Evolutionary conservation across 2,888 invertebrate genomes (phyloP).

Genomic region (Hedya salicella): DNA sequence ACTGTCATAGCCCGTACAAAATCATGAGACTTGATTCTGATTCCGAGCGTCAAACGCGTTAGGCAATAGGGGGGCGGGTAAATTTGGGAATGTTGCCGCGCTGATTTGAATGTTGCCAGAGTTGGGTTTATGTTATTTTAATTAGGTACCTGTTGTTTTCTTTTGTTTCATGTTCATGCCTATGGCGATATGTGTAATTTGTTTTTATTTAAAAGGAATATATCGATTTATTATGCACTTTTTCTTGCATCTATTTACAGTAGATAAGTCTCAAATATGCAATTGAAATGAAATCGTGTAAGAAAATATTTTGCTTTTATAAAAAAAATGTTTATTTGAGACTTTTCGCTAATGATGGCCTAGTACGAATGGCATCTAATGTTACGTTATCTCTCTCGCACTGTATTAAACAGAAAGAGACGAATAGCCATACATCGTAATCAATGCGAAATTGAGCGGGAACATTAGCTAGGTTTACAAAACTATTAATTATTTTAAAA

Average conservation of each 20-base stretch:
- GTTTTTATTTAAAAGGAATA: slow-evolving; percentile 31
- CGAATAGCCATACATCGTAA: background rate
- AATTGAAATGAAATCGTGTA: too few relatives aligned
- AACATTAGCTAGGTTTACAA: too few relatives aligned
- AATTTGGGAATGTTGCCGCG: slow-evolving; percentile 13
- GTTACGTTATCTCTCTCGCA: background rate
- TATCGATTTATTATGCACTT: slow-evolving; percentile 23
- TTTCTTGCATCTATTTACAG: slow-evolving; percentile 2
- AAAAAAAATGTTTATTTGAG: too few relatives aligned
- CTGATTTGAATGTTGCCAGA: slow-evolving; percentile 21
- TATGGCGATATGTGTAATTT: slow-evolving; percentile 29
- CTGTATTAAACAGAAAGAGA: background rate
- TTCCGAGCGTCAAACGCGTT: too few relatives aligned
- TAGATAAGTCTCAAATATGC: slow-evolving; percentile 10
- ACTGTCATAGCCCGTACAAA: too few relatives aligned
- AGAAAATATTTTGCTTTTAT: too few relatives aligned
- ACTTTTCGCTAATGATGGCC: slow-evolving; percentile 6
- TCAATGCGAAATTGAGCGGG: too few relatives aligned
- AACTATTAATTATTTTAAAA: too few relatives aligned
- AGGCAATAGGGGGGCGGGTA: too few relatives aligned
- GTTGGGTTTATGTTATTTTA: slow-evolving; percentile 1
- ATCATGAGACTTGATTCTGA: too few relatives aligned
- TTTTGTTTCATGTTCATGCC: slow-evolving; percentile 13
- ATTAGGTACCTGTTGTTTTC: too few relatives aligned
- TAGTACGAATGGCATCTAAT: background rate